A percentile compares a stretch with the other conserved stretches of the same genome.
Evolutionary conservation across 2,888 invertebrate genomes (phyloP).

Genomic region (Cataglyphis cursor): DNA sequence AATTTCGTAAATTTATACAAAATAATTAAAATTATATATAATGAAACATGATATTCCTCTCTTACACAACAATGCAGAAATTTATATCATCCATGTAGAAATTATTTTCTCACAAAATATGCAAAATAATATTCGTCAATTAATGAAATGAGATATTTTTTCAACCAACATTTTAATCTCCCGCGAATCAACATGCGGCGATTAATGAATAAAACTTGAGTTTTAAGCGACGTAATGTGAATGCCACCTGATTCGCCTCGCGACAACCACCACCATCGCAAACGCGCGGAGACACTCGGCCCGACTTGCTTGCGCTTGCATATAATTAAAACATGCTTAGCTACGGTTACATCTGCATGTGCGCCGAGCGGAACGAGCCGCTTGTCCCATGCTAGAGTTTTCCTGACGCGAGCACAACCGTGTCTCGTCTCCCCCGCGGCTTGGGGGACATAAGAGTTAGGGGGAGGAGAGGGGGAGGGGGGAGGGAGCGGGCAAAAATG

Average conservation of each 20-base stretch:
- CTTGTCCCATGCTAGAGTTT: conserved; percentile 41
- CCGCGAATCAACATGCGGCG: not conserved
- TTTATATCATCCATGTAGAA: not conserved
- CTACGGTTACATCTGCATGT: conserved; percentile 67
- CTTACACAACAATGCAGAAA: not conserved
- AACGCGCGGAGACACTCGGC: not conserved
- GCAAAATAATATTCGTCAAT: not conserved
- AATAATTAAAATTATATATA: conserved; percentile 2
- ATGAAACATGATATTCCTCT: not conserved
- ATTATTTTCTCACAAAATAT: not conserved
- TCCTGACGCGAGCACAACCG: conserved; percentile 45
- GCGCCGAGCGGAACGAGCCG: conserved; percentile 48
- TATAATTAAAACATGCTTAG: conserved; percentile 76
- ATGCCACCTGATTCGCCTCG: conserved; percentile 20
- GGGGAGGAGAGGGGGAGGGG: not conserved
- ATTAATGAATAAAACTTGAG: conserved; percentile 32
- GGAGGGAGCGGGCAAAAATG: conserved; percentile 52
- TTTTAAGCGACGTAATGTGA: conserved; percentile 32
- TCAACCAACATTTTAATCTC: not conserved
- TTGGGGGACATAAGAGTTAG: conserved; percentile 10
- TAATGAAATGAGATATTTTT: not conserved
- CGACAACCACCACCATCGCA: conserved; percentile 2
- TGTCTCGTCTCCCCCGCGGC: conserved; percentile 21
- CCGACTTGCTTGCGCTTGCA: conserved; percentile 56
- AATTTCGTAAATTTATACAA: not conserved